Base-by-base conservation (phyloP, 2,113 vertebrate species). In the Ranitomeya variabilis region DNA sequence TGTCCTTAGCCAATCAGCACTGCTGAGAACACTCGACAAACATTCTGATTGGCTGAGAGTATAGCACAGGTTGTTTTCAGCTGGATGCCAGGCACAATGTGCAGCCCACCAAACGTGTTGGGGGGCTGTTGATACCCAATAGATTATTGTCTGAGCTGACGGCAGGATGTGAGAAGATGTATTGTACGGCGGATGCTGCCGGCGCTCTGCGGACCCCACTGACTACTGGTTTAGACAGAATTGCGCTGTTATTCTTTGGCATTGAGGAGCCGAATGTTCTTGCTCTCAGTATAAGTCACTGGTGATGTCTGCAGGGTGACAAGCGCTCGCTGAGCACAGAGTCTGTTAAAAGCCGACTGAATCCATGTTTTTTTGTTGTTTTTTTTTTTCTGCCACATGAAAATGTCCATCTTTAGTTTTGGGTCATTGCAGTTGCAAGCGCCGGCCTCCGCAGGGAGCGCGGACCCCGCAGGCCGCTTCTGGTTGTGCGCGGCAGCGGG, bases 241-340 rank as follows among this genome's bases (percentile, higher is more conserved):
- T 45, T 45, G 37, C 37, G 37, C 37, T 45, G 37, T 45, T 45
- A 45, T 3, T 45, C 37, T 45, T 45, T 45, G 37, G 37, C 37
- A 45, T 4, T 0, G 37, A 45, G 37, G 37, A 45, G 37, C 37
- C 5, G 7, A 21, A 66, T 8, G 62, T 19, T 64, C 18, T 64
- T 19, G 16, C 64, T 67, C 64, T 67, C 64, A 23, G 18, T 67
- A 73, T 15, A 23, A 71, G n/a, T 10, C 69, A 26, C 26, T 45
- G 71, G 71, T 45, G 71, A 74, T 74, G 71, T 74, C 71, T 74
- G 71, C 31, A 7, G 71, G 71, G 71, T 37, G 9, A 45, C 71
- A 37, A 26, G 26, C 7, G 26, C 1, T 45, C 37, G 11, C 45
- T 21, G 74, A 74, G 71, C 31, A 37, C 31, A 8, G 31, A 45